Base-by-base conservation (phyloP, 2,113 vertebrate species). In the Oceanites oceanicus region DNA sequence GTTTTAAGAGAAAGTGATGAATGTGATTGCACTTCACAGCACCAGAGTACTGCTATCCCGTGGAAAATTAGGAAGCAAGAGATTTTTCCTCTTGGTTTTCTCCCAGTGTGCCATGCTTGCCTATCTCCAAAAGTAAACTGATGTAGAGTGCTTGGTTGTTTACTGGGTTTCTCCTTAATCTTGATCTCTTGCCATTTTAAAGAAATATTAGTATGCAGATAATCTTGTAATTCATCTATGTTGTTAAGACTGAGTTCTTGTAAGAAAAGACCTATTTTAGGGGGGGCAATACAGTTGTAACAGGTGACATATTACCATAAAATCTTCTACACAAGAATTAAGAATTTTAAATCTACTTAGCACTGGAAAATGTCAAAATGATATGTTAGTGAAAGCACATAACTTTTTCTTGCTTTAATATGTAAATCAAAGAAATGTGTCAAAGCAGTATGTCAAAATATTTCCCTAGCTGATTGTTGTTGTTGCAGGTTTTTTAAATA, bases 401-500 rank as follows among this genome's bases (percentile, higher is more conserved):
- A 86, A 85, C 59, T 94, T 91, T 70, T 92, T 66, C 50, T 87
- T 70, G 18, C 55, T 92, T 92, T 92, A 73, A 42, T 96, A 82
- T 63, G 59, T 58, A 90, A 88, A 86, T 77, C 38, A 83, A 86
- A 85, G 27, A 38, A 70, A 58, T 0, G 3, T 44, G 71, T 95
- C 61, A 91, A 89, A 86, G 38, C 47, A 2, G 1, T 55, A 22
- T 67, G 62, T 95, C 86, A 94, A 26, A 91, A 44, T 79, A 53
- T 83, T 93, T 93, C 45, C 53, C n/a, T 81, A 32, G 20, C 21
- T 79, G 63, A 61, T 73, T 44, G 72, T 61, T 95, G 38, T 83
- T 93, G 63, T 67, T 90, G 78, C 73, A 83, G 45, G 70, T 50
- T 56, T 80, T 93, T 91, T 68, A 94, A 96, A 95, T 53, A 87